A percentile compares a stretch with the other conserved stretches of the same genome.
Conservation (phyloP, 2,888 invertebrate genomes). For the Caenorhabditis sp. region DNA sequence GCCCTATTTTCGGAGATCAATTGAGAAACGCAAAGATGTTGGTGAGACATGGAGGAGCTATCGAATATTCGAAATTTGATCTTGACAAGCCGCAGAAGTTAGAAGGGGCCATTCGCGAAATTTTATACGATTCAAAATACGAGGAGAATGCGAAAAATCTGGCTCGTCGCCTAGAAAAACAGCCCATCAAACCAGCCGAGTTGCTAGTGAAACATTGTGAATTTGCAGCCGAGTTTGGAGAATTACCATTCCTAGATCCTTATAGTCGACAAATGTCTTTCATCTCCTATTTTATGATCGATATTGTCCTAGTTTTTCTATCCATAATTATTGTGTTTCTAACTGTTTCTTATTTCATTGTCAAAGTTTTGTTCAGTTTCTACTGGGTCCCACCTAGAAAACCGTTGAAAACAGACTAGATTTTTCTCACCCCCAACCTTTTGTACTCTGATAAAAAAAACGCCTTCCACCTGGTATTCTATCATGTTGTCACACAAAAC, state of each 20-base stretch:
- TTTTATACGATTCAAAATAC: slow-evolving; percentile 1
- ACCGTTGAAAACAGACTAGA: too few species aligned
- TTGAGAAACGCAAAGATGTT: slow-evolving; percentile 43
- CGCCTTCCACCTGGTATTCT: too few species aligned
- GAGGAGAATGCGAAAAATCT: slow-evolving; percentile 9
- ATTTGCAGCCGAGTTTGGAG: slow-evolving; percentile 22
- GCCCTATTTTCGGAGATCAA: slow-evolving; percentile 45
- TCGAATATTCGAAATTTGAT: slow-evolving; percentile 37
- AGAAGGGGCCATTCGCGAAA: neutral
- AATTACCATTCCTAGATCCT: slow-evolving; percentile 19
- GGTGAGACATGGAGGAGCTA: slow-evolving; percentile 26
- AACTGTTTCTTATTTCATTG: too few species aligned
- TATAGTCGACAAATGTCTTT: slow-evolving; percentile 23
- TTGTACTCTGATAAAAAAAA: too few species aligned
- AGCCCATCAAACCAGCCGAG: slow-evolving; percentile 19
- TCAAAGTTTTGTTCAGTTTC: too few species aligned
- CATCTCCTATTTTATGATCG: slow-evolving; percentile 21
- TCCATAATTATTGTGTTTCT: too few species aligned
- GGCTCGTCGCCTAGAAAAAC: slow-evolving; percentile 6
- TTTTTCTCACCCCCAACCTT: too few species aligned
- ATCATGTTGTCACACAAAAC: too few species aligned
- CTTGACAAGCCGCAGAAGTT: slow-evolving; percentile 3
- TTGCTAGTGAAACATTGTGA: slow-evolving; percentile 20
- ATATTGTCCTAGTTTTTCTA: neutral
- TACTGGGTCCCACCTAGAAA: too few species aligned